Evolutionary conservation across 2,888 invertebrate species (phyloP).

Genomic region (Drosophila meridiana): DNA sequence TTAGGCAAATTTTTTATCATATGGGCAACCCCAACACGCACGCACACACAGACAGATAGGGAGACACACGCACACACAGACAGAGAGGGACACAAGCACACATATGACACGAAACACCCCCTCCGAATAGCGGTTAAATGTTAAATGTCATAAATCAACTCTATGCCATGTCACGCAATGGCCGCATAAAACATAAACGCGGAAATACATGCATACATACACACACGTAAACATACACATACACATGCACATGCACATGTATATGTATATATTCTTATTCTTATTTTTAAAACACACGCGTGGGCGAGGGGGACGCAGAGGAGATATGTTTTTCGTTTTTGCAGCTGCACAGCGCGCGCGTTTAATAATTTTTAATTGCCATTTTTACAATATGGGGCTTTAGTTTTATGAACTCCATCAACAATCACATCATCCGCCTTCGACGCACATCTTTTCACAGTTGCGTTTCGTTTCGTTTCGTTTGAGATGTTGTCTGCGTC

Average conservation of each 20-base stretch:
- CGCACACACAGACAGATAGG: constrained; percentile 15
- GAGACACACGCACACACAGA: constrained; percentile 21
- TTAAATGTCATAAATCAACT: constrained; percentile 77
- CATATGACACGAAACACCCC: constrained; percentile 38
- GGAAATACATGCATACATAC: constrained; percentile 43
- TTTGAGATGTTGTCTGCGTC: constrained; percentile 54
- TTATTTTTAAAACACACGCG: constrained; percentile 59
- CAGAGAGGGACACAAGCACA: constrained; percentile 5
- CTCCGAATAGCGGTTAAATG: constrained; percentile 64
- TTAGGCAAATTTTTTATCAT: constrained; percentile 35
- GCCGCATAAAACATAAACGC: constrained; percentile 69
- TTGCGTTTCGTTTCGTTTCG: constrained; percentile 39
- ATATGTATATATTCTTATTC: constrained; percentile 41
- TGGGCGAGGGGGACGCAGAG: constrained; percentile 20
- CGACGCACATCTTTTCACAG: constrained; percentile 59
- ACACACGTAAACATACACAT: constrained; percentile 3
- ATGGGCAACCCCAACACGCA: constrained; percentile 43
- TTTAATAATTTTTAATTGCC: constrained; percentile 66
- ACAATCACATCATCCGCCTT: constrained; percentile 56
- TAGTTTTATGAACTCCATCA: constrained; percentile 52
- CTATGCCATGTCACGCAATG: constrained; percentile 58
- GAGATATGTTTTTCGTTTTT: constrained; percentile 34
- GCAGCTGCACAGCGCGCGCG: constrained; percentile 48
- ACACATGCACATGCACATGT: constrained; percentile 1
- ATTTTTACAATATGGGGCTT: constrained; percentile 60